Evolutionary conservation across 2,113 vertebrate genomes (phyloP), one percentile per base, ranked within the genome.

Genomic region (Tachycineta bicolor): DNA sequence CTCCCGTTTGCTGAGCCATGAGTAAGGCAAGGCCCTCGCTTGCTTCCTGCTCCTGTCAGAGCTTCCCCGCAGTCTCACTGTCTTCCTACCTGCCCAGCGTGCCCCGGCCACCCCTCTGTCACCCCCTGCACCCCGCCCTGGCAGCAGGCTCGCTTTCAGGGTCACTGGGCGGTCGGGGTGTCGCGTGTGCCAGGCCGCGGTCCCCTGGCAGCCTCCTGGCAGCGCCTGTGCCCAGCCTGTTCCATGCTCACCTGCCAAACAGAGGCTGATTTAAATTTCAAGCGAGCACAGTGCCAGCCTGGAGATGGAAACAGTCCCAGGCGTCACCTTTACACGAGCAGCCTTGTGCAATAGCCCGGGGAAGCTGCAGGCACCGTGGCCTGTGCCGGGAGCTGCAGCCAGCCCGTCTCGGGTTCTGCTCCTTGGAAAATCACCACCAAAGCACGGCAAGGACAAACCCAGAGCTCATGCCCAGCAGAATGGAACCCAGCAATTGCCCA

Each of bases 1-100:
- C 34, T 11, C 23, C 21, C 24, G 1, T 37, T 31, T 65, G 47
- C n/a, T 56, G 23, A 52, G 59, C 14, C 2, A 4, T 1, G 4
- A 3, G 12, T 15, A 26, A 62, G 76, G 58, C 11, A 4, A 10
- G 12, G 34, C 31, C 18, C 56, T 55, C 0, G 0, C 20, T 14
- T 47, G 46, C 70, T 55, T 34, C 50, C 68, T 12, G 73, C 63
- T 83, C 33, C 53, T 23, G 47, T 13, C 4, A 5, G 47, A 49
- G 21, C 39, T 39, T n/a, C 25, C 47, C 37, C 0, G 9, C 59
- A 25, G 19, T 17, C 28, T 28, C 47, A 2, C 21, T 41, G 37
- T 3, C 10, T 5, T 13, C 34, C 46, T 14, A 6, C 14, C 37
- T 44, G 31, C 63, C 34, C 28, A 0, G 9, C 37, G 37, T 37